Base-by-base conservation (phyloP, 2,113 vertebrate genomes). In the Chaetops frenatus region DNA sequence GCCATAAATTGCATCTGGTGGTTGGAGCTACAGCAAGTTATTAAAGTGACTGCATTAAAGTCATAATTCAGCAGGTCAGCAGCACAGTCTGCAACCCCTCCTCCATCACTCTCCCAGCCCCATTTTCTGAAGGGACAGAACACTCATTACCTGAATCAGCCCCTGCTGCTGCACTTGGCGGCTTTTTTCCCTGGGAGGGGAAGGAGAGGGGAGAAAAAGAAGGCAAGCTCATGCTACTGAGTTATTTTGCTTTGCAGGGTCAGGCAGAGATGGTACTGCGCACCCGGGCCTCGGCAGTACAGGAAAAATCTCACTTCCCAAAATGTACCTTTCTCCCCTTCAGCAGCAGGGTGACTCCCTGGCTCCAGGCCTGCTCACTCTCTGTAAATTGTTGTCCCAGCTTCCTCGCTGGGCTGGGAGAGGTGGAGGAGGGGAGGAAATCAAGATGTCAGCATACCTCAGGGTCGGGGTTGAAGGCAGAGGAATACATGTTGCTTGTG, bases 1-100 rank as follows among this genome's bases (percentile, higher is more conserved):
- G 82, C 94, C 94, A 93, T 96, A 95, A 97, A 92, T 92, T 94
- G 91, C 96, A 97, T 95, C 95, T 97, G 95, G 95, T 94, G 96
- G 90, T 94, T 94, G 95, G 96, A 95, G 96, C 95, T 90, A 91
- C 79, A 88, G 96, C 96, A 84, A 81, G 92, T 96, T 97, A 95
- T 95, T 96, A 97, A 96, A 81, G 65, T n/a, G n/a, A 89, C 91
- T 96, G 95, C 94, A 91, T 92, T 93, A 95, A 95, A 97, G 81
- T 89, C 93, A 92, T 96, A 97, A 95, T 95, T 95, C 96, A 93
- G 94, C 90, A 65, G 92, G 87, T 94, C 80, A 91, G 96, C 96
- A 94, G 79, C 88, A 50, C 3, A 2, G 78, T 88, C 73, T 82
- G 87, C 81, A 91, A 33, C 81, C 91, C 95, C 92, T 97, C 94